Base-by-base conservation (phyloP, 2,797 vertebrate species). In the Nothura maculosa region DNA sequence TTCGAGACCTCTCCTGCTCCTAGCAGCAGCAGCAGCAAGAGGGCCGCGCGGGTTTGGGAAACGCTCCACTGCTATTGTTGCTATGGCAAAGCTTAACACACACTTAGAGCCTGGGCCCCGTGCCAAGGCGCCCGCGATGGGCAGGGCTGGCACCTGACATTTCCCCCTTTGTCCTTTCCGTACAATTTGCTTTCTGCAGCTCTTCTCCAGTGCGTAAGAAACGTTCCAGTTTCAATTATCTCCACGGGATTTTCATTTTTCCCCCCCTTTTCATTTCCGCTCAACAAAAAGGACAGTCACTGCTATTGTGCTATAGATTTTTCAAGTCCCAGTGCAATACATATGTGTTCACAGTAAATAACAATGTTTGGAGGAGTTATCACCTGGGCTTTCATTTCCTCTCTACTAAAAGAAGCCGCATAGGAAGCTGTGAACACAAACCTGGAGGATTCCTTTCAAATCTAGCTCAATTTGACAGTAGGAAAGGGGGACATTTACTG, bases 171-270 rank as follows among this genome's bases (percentile, higher is more conserved):
- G 81, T 94, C 89, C 72, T 92, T 83, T 78, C 62, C 67, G 81
- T 74, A 88, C 61, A 50, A 45, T 94, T 95, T 83, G 66, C 79
- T 91, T 93, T 91, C 87, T 92, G 64, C 63, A 81, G 81, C 94
- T 94, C 79, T 48, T 68, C 72, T 93, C 70, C 48, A 74, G 61
- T 95, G 38, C 27, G 79, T 67, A 86, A 81, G 87, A 96, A 88
- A 90, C 47, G 22, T 85, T 92, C 96, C 95, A 90, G 64, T 78
- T 94, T 86, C 84, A 87, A 68, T 96, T 93, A 94, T 84, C 86
- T 81, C 93, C 79, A 75, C 45, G 69, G 74, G 79, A 96, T 70
- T 32, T 80, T 86, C 34, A 62, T 60, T 62, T 16, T 0, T 0
- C 1, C 76, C 0, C 2, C 2, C 1, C 76, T 61, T 19, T 3